These are phyloP conservation scores for Muscidifurax raptorellus DNA, from an alignment of 1,140 invertebrate genomes.

Conservation along the genomic window DNA sequence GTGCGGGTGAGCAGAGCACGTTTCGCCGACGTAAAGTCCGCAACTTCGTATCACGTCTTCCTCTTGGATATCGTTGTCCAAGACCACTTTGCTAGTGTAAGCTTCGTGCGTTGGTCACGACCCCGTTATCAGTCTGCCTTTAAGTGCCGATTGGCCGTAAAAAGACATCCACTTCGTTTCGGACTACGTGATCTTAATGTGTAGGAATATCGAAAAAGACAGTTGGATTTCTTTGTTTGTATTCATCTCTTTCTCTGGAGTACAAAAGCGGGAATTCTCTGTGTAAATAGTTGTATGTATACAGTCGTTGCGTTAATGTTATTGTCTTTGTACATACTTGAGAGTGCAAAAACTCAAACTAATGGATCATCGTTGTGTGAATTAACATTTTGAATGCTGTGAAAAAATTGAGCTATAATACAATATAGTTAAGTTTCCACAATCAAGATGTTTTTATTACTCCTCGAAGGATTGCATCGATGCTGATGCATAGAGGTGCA, in stretches of 20 bases:
- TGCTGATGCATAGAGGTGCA: not conserved
- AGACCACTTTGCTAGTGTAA: not conserved
- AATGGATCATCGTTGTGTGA: not conserved
- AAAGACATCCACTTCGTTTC: not conserved
- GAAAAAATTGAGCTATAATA: not conserved
- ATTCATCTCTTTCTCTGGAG: not conserved
- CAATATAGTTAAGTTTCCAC: not conserved
- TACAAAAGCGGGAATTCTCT: not conserved
- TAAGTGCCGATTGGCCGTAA: not conserved
- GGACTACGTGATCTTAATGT: not conserved
- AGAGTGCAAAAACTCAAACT: not conserved
- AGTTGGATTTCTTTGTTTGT: not conserved
- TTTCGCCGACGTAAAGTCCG: not conserved
- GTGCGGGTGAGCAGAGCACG: slow-evolving; percentile 21
- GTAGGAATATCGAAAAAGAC: not conserved
- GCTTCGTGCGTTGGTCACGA: not conserved
- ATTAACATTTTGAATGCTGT: not conserved
- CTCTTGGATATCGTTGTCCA: not conserved
- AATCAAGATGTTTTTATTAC: not conserved
- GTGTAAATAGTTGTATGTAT: not conserved
- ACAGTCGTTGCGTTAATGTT: not conserved
- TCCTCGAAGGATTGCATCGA: not conserved
- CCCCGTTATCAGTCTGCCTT: not conserved
- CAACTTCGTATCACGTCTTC: not conserved
- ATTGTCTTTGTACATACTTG: not conserved